phyloP scores from a whole-genome alignment of 2,797 vertebrate species.

The Micromesistius poutassou region DNA sequence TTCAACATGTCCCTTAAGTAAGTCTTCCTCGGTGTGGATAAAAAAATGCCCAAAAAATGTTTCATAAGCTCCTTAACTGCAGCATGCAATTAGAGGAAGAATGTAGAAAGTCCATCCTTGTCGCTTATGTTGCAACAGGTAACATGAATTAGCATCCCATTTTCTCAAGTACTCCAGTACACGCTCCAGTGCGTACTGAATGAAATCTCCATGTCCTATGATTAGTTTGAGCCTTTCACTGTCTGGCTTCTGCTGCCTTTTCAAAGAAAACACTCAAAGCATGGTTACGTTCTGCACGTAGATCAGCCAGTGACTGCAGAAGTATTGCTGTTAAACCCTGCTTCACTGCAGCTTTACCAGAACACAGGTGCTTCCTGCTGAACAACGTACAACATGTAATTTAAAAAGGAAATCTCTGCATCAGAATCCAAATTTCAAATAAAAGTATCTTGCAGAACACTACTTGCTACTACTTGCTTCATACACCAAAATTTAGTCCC shows the following conservation, averaged over 20 bases:
- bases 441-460: constrained; percentile 4
- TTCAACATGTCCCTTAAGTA: neutral
- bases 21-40: neutral
- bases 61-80: neutral
- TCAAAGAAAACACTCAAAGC: constrained; percentile 32
- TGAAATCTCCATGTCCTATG: constrained; percentile 39
- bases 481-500: constrained; percentile 29
- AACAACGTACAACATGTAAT: neutral
- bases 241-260: constrained; percentile 25
- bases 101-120: neutral
- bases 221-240: constrained; percentile 54
- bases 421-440: neutral
- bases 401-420: neutral
- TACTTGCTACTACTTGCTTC: neutral
- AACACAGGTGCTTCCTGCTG: neutral
- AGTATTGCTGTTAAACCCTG: constrained; percentile 19
- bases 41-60: neutral
- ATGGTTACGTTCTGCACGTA: constrained; percentile 36
- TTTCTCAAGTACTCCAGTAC: constrained; percentile 17
- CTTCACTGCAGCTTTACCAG: neutral
- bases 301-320: constrained; percentile 33
- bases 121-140: neutral
- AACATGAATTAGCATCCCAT: neutral
- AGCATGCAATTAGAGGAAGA: neutral
- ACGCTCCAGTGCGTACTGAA: constrained; percentile 27